A percentile compares a stretch with the other conserved stretches of the same genome.
Conservation (phyloP, 2,888 invertebrate species). For the Epirrhoe tristata region DNA sequence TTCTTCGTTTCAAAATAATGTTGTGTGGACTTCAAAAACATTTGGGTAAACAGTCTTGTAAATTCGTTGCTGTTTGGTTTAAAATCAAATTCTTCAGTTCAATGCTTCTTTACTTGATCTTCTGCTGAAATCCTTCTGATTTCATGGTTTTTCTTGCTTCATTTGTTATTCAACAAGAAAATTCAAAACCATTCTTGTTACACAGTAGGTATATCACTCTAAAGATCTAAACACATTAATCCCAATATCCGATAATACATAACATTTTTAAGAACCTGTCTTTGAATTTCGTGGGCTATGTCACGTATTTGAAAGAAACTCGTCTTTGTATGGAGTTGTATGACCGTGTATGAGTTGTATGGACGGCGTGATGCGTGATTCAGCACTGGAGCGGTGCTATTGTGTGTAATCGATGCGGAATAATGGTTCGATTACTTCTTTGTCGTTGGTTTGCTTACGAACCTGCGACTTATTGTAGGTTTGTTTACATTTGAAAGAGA, state of each 20-base stretch:
- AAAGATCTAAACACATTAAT: not conserved
- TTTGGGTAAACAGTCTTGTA: not conserved
- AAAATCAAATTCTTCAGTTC: not conserved
- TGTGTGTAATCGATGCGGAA: conserved; percentile 54
- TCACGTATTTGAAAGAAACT: not conserved
- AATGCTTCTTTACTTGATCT: not conserved
- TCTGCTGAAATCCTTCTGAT: not conserved
- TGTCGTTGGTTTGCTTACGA: conserved; percentile 40
- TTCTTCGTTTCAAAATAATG: not conserved
- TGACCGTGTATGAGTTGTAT: conserved; percentile 29
- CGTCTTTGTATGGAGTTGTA: conserved; percentile 25
- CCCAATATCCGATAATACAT: not conserved
- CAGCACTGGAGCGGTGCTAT: conserved; percentile 44
- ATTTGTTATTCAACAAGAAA: not conserved
- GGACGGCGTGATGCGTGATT: conserved; percentile 32
- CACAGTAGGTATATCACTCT: not conserved
- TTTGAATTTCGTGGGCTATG: not conserved
- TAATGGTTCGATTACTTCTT: conserved; percentile 60
- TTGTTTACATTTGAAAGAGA: not conserved
- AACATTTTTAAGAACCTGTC: not conserved
- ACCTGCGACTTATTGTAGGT: conserved; percentile 49
- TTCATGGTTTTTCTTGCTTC: not conserved
- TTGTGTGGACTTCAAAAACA: not conserved
- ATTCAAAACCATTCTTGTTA: not conserved
- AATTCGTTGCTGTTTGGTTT: not conserved